Conservation (phyloP, 2,888 invertebrate species). For the Erannis defoliaria region DNA sequence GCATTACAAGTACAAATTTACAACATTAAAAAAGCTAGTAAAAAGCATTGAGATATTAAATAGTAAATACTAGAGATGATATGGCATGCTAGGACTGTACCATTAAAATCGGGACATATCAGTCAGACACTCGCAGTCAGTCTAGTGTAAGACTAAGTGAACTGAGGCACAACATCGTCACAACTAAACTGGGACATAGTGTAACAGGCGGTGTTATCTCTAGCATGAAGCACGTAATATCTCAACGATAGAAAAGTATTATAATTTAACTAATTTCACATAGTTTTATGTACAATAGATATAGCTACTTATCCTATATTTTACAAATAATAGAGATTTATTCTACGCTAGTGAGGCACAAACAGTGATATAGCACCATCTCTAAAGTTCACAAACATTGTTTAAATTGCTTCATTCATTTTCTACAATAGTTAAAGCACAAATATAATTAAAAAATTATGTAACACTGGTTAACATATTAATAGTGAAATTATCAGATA, state of each 20-base stretch:
- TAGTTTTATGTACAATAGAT: slow-evolving; percentile 50
- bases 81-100: too few species aligned
- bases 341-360: slow-evolving; percentile 72
- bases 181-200: not conserved
- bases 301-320: slow-evolving; percentile 30
- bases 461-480: not conserved
- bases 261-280: slow-evolving; percentile 24
- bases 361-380: slow-evolving; percentile 82
- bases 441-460: too few species aligned
- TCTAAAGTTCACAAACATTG: slow-evolving; percentile 53
- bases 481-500: too few species aligned
- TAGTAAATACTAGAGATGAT: too few species aligned
- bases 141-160: too few species aligned
- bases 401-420: slow-evolving; percentile 30
- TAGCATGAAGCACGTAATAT: not conserved
- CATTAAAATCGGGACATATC: too few species aligned
- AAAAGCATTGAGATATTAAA: too few species aligned
- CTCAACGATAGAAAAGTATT: not conserved
- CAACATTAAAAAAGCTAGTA: not conserved
- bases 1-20: not conserved
- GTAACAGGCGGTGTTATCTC: too few species aligned
- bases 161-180: too few species aligned
- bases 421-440: slow-evolving; percentile 12
- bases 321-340: slow-evolving; percentile 41
- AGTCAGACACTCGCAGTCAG: too few species aligned